Conservation (phyloP, 2,113 vertebrate genomes). For the Hypocryptadius cinnamomeus region DNA sequence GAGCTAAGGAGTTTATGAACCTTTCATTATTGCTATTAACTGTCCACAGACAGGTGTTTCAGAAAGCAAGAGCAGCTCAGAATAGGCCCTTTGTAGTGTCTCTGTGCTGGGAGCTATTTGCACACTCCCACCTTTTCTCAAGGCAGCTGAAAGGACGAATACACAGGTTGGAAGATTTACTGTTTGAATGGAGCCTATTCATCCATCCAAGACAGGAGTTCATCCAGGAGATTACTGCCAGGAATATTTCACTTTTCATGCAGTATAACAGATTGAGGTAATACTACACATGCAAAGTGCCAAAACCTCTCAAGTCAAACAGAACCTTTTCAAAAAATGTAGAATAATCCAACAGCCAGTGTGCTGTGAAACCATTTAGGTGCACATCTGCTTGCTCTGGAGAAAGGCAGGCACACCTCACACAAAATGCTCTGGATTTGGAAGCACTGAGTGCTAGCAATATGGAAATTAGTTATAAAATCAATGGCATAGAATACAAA, state of each 20-base stretch:
- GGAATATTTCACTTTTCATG: background rate
- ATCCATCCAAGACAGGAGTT: background rate
- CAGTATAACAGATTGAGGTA: background rate
- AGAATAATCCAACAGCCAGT: background rate
- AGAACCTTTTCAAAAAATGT: background rate
- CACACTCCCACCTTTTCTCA: background rate
- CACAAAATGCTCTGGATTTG: background rate
- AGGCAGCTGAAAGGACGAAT: background rate
- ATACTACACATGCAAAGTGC: background rate
- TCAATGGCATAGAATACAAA: background rate
- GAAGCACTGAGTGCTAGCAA: background rate
- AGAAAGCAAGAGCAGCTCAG: background rate
- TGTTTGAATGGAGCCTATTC: background rate
- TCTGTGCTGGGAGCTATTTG: background rate
- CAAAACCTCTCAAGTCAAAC: background rate
- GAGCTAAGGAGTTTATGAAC: background rate
- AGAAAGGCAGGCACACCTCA: background rate
- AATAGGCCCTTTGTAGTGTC: background rate
- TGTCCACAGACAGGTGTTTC: background rate
- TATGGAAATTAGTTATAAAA: background rate
- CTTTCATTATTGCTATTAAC: background rate
- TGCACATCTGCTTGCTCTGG: background rate
- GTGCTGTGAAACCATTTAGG: fast-evolving
- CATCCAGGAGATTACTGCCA: background rate
- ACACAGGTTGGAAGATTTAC: background rate